Base-by-base conservation (phyloP, 2,888 invertebrate species). In the Acleris laterana region DNA sequence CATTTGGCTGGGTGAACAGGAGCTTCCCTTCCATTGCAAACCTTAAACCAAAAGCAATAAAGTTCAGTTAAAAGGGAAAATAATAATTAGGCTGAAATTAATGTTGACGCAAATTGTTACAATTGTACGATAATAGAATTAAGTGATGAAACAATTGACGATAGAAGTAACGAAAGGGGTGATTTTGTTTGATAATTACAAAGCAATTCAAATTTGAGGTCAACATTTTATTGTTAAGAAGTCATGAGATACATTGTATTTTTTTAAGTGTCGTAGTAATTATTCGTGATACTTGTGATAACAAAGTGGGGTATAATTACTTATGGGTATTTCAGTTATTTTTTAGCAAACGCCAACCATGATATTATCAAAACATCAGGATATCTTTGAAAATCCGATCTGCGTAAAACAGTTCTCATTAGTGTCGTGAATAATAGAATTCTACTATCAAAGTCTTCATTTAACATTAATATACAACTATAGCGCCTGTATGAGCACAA, bases 11-110 rank as follows among this genome's bases (percentile, higher is more conserved):
- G 50, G 97, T 97, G 85, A 96, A 97, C 75, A 97, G 93, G 77
- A 98, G 93, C 84, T 96, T 96, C 68, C 98, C 98, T 88, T 98
- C 98, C 90, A 98, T 94, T 72, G 97, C 96, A 85, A 98, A 98
- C 84, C 96, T 93, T 77, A 74, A 72, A 48, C 68, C 71, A 66
- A 78, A 72, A 16, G 57, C 3, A 13, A 77, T 62, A 80, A 72
- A 69, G 13, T 50, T 55, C 32, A 17, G 56, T 57, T n/a, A 7
- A 19, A 22, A 32, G 6, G n/a, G 16, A 51, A n/a, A 20, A 2
- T 4, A 20, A 2, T 6, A n/a, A 17, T 22, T 28, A 28, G 16
- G 44, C 46, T 44, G 56, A 56, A 56, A 62, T 32, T 66, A 57
- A 64, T 28, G 64, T 56, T 52, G 44, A 56, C 66, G 52, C 46